Percentiles rank a stretch among this genome's conserved stretches.
These are phyloP conservation scores for Leptobrachium leishanense DNA, from an alignment of 2,113 vertebrate genomes.

Conservation along the genomic window DNA sequence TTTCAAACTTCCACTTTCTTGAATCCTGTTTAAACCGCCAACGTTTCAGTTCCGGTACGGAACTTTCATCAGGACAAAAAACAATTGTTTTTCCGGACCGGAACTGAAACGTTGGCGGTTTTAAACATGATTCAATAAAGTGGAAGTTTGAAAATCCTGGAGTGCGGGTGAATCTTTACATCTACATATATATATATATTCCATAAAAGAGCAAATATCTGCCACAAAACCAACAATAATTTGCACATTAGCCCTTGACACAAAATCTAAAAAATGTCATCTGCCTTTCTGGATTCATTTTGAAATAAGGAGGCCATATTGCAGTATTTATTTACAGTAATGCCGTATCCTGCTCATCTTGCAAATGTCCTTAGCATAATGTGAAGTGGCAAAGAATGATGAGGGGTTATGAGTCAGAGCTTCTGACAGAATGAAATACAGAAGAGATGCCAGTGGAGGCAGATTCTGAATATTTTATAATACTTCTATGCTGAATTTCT, in stretches of 20 bases:
- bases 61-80: too few species aligned
- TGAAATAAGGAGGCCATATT: slow-evolving; percentile 1
- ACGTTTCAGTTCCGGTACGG: too few species aligned
- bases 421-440: slow-evolving; percentile 41
- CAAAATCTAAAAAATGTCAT: background rate
- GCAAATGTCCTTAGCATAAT: slow-evolving; percentile 29
- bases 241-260: background rate
- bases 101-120: too few species aligned
- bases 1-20: too few species aligned
- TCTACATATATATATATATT: too few species aligned
- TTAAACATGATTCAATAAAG: too few species aligned
- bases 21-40: too few species aligned
- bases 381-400: slow-evolving; percentile 42
- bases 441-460: slow-evolving; percentile 40
- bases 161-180: too few species aligned
- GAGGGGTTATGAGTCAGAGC: slow-evolving; percentile 28
- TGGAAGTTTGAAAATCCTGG: too few species aligned
- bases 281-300: background rate
- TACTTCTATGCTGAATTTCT: slow-evolving; percentile 10
- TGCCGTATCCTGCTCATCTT: slow-evolving; percentile 15
- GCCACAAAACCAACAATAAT: background rate
- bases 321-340: slow-evolving; percentile 26
- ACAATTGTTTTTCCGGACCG: too few species aligned
- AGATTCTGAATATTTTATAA: slow-evolving; percentile 42
- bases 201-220: background rate